Conservation (phyloP, 2,888 invertebrate species). For the Ligdia adustata region DNA sequence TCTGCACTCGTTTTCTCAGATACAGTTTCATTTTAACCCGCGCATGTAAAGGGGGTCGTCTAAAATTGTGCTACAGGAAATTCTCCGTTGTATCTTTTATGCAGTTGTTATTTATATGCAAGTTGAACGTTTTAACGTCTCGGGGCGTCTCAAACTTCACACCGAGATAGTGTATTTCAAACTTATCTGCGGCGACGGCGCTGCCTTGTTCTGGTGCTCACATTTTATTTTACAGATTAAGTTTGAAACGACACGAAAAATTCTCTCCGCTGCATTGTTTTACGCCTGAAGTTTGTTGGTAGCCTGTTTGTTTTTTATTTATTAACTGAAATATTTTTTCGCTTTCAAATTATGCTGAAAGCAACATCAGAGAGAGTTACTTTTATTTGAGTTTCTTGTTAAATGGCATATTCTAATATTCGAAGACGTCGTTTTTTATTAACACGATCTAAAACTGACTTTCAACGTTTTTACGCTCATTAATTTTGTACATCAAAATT, state of each 20-base stretch:
- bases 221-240: conserved; percentile 29
- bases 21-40: conserved; percentile 8
- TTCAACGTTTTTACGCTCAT: no score
- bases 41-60: conserved; percentile 17
- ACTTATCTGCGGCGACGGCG: conserved; percentile 36
- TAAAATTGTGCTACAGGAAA: conserved; percentile 26
- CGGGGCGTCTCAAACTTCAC: conserved; percentile 43
- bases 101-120: conserved; percentile 42
- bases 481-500: no score
- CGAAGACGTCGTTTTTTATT: no score
- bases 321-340: not conserved
- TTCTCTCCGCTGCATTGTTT: conserved; percentile 13
- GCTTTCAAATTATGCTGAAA: no score
- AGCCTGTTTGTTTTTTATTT: not conserved
- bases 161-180: conserved; percentile 40
- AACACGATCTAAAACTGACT: no score
- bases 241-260: conserved; percentile 27
- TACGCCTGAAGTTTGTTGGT: conserved; percentile 1
- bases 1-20: not conserved
- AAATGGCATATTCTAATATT: no score
- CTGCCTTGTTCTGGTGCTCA: conserved; percentile 24
- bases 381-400: no score
- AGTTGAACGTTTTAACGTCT: conserved; percentile 45
- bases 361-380: no score
- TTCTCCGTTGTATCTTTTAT: conserved; percentile 15